Evolutionary conservation across 2,888 invertebrate genomes (phyloP).

Genomic region (Horisme vitalbata): DNA sequence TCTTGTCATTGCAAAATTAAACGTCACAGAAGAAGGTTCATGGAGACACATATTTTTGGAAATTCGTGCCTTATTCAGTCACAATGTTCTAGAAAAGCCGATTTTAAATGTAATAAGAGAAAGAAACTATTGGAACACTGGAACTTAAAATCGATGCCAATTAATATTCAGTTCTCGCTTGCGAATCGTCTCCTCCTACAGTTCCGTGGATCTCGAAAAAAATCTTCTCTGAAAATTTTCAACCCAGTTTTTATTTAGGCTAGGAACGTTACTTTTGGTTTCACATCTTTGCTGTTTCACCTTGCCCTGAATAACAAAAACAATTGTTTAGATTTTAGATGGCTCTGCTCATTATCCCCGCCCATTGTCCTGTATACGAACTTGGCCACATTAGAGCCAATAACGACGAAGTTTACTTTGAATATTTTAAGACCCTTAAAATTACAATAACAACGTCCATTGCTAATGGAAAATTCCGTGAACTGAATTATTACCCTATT

Average conservation of each 20-base stretch:
- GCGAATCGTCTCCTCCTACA: slow-evolving; percentile 5
- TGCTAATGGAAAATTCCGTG: slow-evolving; percentile 15
- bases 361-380: slow-evolving; percentile 23
- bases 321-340: slow-evolving; percentile 34
- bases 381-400: slow-evolving; percentile 10
- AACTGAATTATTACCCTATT: slow-evolving; percentile 12
- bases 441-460: slow-evolving; percentile 6
- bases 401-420: not conserved
- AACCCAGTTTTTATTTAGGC: not conserved
- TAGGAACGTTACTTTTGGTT: slow-evolving; percentile 22
- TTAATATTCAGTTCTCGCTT: slow-evolving; percentile 50
- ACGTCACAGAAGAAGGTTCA: too few relatives aligned
- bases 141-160: slow-evolving; percentile 49
- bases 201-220: not conserved
- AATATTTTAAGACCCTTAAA: slow-evolving; percentile 11
- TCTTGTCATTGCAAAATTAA: slow-evolving; percentile 23
- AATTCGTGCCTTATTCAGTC: too few relatives aligned
- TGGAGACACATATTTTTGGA: too few relatives aligned
- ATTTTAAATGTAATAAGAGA: slow-evolving; percentile 48
- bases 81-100: too few relatives aligned
- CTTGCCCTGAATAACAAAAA: slow-evolving; percentile 44
- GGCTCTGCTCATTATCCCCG: slow-evolving; percentile 26
- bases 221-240: slow-evolving; percentile 1
- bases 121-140: slow-evolving; percentile 39
- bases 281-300: slow-evolving; percentile 40